Conservation (phyloP, 2,113 vertebrate genomes). For the Pholis gunnellus region DNA sequence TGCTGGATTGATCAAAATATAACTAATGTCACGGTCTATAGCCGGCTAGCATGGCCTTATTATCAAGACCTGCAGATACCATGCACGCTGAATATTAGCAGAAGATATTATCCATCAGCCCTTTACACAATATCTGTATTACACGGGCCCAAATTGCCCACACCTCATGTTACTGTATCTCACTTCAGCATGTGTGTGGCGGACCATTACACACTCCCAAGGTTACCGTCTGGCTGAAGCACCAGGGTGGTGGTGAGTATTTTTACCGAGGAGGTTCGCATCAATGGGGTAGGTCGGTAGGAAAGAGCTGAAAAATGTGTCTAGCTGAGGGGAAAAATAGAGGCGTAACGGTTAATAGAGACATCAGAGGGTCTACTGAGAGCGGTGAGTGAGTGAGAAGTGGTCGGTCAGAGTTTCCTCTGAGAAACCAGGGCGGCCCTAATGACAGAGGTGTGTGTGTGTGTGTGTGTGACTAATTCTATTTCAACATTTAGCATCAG, state of each 20-base stretch:
- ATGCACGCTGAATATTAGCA: not conserved
- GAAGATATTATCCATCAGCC: not conserved
- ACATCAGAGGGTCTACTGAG: slow-evolving; percentile 59
- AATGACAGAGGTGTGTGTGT: slow-evolving; percentile 55
- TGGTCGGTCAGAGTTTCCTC: slow-evolving; percentile 75
- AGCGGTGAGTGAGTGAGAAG: slow-evolving; percentile 57
- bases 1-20: not conserved
- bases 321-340: slow-evolving; percentile 70
- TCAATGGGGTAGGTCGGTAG: slow-evolving; percentile 79
- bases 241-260: slow-evolving; percentile 55
- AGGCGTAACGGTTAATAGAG: slow-evolving; percentile 70
- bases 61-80: not conserved
- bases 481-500: not conserved
- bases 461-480: not conserved
- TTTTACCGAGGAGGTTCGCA: slow-evolving; percentile 72
- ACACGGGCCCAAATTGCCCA: slow-evolving; percentile 17
- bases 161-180: slow-evolving; percentile 23
- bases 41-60: not conserved
- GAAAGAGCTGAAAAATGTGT: slow-evolving; percentile 77
- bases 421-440: slow-evolving; percentile 44
- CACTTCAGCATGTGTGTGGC: slow-evolving; percentile 48
- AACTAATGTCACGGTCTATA: not conserved
- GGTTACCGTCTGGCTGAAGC: slow-evolving; percentile 62
- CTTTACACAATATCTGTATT: slow-evolving; percentile 9
- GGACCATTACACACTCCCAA: slow-evolving; percentile 50